A percentile compares a stretch with the other conserved stretches of the same genome.
These are phyloP conservation scores for Pedetes capensis DNA, from an alignment of 2,113 vertebrate species.

Conservation along the genomic window DNA sequence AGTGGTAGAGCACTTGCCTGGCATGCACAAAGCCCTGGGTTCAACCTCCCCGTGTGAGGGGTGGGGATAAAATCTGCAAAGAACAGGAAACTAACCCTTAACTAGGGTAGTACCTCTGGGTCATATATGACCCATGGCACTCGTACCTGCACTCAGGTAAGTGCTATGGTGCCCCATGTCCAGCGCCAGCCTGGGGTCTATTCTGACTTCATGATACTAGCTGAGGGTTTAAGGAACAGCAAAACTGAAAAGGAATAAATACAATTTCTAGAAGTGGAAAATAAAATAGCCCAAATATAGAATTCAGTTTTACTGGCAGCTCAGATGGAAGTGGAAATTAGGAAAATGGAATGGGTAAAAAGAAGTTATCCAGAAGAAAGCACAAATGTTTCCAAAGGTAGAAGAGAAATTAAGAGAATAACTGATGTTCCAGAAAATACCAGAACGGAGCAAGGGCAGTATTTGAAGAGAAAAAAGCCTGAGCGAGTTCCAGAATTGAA, in stretches of 20 bases:
- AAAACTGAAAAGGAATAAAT: neutral
- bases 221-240: neutral
- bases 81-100: constrained; percentile 13
- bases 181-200: no score
- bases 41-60: no score
- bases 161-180: no score
- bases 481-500: neutral
- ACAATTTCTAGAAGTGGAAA: neutral
- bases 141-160: no score
- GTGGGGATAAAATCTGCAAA: neutral
- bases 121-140: no score
- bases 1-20: no score
- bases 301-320: neutral
- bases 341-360: neutral
- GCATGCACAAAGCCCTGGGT: no score
- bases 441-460: neutral
- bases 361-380: neutral
- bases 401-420: neutral
- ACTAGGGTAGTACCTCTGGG: no score
- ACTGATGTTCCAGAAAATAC: neutral
- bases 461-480: neutral
- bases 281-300: neutral
- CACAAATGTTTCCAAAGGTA: neutral
- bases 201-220: no score
- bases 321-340: constrained; percentile 23